Percentiles rank a stretch among this genome's conserved stretches.
Conservation (phyloP, 2,888 invertebrate species). For the Ectropis crepuscularia region DNA sequence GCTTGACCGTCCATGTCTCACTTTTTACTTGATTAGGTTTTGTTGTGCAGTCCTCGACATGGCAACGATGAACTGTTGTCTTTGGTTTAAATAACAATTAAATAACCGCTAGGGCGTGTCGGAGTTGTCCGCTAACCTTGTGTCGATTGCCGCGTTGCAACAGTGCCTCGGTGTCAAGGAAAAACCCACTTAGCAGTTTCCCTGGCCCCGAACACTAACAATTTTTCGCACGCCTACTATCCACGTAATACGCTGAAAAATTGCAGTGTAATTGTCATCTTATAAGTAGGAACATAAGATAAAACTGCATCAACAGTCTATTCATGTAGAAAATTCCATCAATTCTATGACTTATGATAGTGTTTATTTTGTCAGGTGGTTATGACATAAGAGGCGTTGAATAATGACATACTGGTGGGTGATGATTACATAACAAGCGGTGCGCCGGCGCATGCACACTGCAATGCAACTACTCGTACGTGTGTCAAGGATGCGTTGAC, state of each 20-base stretch:
- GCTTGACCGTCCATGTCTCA: conserved; percentile 15
- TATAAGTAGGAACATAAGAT: conserved; percentile 26
- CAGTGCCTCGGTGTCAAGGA: conserved; percentile 82
- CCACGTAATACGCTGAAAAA: conserved; percentile 41
- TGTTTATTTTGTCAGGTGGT: conserved; percentile 46
- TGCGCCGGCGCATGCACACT: conserved; percentile 46
- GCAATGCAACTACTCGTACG: conserved; percentile 44
- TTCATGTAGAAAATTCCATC: conserved; percentile 25
- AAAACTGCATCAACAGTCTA: conserved; percentile 23
- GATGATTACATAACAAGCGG: conserved; percentile 70
- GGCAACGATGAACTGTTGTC: conserved; percentile 63
- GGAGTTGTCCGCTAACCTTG: conserved; percentile 70
- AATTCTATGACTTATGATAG: conserved; percentile 25
- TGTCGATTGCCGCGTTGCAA: conserved; percentile 80
- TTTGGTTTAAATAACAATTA: conserved; percentile 80
- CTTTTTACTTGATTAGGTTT: conserved; percentile 49
- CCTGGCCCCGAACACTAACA: conserved; percentile 73
- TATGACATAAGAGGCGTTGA: conserved; percentile 60
- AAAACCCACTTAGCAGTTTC: conserved; percentile 82
- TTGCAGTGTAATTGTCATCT: conserved; percentile 23
- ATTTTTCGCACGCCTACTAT: conserved; percentile 56
- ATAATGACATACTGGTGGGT: conserved; percentile 60
- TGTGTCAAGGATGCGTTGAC: conserved; percentile 78
- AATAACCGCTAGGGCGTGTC: conserved; percentile 83
- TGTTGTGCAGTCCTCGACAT: conserved; percentile 53